A percentile compares a stretch with the other conserved stretches of the same genome.
Evolutionary conservation across 2,113 vertebrate genomes (phyloP).

Genomic region (Silurus glanis): DNA sequence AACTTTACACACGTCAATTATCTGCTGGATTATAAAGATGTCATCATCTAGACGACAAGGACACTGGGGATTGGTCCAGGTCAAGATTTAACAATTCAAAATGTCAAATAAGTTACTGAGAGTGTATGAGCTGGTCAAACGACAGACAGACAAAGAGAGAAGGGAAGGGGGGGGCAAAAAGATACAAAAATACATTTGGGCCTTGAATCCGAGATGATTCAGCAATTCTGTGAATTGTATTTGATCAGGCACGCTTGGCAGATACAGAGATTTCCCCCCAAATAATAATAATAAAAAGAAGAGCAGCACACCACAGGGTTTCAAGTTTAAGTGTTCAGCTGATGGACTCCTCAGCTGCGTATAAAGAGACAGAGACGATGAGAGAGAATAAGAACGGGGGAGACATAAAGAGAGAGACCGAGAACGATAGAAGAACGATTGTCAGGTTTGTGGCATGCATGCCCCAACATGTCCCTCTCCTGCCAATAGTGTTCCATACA

Average conservation of each 20-base stretch:
- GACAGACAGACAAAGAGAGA: background rate
- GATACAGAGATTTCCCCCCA: constrained; percentile 24
- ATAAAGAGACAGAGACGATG: constrained; percentile 1
- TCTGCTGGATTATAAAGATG: constrained; percentile 22
- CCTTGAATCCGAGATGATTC: background rate
- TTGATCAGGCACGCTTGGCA: constrained; percentile 52
- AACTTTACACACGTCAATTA: constrained; percentile 13
- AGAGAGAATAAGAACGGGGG: background rate
- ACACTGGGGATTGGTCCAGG: constrained; percentile 28
- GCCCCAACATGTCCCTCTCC: constrained; percentile 36
- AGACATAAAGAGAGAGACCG: constrained; percentile 4
- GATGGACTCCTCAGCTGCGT: constrained; percentile 35
- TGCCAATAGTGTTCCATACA: constrained; percentile 42
- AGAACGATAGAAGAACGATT: constrained; percentile 35
- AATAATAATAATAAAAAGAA: constrained; percentile 9
- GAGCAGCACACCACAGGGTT: constrained; percentile 55
- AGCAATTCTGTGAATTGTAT: constrained; percentile 18
- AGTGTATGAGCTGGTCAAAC: background rate
- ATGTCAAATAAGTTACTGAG: background rate
- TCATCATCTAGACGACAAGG: background rate
- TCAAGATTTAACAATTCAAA: constrained; percentile 19
- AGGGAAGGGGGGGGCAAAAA: background rate
- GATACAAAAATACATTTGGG: constrained; percentile 20
- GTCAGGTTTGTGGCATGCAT: constrained; percentile 50
- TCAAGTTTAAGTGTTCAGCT: constrained; percentile 51